A percentile compares a stretch with the other conserved stretches of the same genome.
Conservation (phyloP, 1,140 invertebrate genomes). For the Globodera ellingtonae region DNA sequence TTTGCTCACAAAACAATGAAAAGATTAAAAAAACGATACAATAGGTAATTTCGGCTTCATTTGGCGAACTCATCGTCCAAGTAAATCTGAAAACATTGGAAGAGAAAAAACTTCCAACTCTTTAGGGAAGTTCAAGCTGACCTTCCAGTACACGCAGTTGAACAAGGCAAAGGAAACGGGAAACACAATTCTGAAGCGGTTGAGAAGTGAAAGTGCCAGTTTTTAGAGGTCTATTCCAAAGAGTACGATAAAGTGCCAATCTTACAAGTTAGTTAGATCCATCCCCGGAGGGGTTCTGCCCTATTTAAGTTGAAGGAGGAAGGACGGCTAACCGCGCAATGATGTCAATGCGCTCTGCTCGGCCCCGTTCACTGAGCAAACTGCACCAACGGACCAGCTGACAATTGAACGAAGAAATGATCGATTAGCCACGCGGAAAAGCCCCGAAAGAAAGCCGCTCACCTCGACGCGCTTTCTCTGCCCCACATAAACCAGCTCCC, state of each 20-base stretch:
- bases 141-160: slow-evolving; percentile 79
- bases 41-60: background rate
- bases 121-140: background rate
- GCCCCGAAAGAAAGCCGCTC: background rate
- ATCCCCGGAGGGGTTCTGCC: slow-evolving; percentile 9
- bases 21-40: background rate
- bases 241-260: background rate
- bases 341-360: slow-evolving; percentile 65
- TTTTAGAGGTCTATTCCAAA: slow-evolving; percentile 24
- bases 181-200: slow-evolving; percentile 71
- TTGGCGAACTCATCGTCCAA: background rate
- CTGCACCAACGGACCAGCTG: slow-evolving; percentile 61
- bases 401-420: background rate
- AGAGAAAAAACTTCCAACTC: background rate
- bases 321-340: slow-evolving; percentile 55
- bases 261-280: background rate
- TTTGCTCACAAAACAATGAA: background rate
- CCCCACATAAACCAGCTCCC: slow-evolving; percentile 58
- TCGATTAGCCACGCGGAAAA: background rate
- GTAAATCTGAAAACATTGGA: background rate
- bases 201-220: slow-evolving; percentile 25
- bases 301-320: background rate
- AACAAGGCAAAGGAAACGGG: slow-evolving; percentile 74
- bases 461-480: slow-evolving; percentile 60
- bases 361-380: slow-evolving; percentile 58